These are phyloP conservation scores for Acanthosoma haemorrhoidale DNA, from an alignment of 2,888 invertebrate species.

Conservation along the genomic window DNA sequence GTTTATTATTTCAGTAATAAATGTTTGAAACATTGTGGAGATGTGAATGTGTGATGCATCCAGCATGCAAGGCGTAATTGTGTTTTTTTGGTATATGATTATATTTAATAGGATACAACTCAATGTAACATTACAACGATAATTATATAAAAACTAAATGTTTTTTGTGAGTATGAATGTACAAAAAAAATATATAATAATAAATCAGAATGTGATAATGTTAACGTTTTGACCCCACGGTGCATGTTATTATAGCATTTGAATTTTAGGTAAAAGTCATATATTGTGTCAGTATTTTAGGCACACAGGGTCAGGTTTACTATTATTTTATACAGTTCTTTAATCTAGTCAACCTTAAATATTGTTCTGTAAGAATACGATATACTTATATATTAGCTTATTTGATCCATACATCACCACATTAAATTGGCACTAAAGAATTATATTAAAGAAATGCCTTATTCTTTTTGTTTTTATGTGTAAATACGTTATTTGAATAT, in stretches of 20 bases:
- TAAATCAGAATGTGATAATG: slow-evolving; percentile 21
- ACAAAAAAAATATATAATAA: slow-evolving; percentile 5
- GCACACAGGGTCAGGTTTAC: slow-evolving; percentile 24
- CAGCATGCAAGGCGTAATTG: neutral
- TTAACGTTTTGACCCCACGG: slow-evolving; percentile 24
- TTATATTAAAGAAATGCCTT: slow-evolving; percentile 17
- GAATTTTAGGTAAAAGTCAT: slow-evolving; percentile 11
- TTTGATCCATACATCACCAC: slow-evolving; percentile 24
- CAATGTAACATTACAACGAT: slow-evolving; percentile 15
- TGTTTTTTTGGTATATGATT: neutral
- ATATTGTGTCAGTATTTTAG: slow-evolving; percentile 12
- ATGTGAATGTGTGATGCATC: neutral
- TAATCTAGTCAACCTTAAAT: slow-evolving; percentile 20
- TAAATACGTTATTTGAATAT: slow-evolving; percentile 27
- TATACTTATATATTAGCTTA: slow-evolving; percentile 29
- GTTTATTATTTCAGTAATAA: neutral
- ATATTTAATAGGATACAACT: neutral
- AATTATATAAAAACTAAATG: neutral
- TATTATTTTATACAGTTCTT: neutral
- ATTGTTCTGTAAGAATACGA: slow-evolving; percentile 26
- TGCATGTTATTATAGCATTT: slow-evolving; percentile 22
- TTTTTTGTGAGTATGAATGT: slow-evolving; percentile 5
- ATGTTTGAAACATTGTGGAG: neutral
- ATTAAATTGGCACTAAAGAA: slow-evolving; percentile 26
- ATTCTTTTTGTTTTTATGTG: neutral